Conservation (phyloP, 2,888 invertebrate species). For the Spodoptera littoralis region DNA sequence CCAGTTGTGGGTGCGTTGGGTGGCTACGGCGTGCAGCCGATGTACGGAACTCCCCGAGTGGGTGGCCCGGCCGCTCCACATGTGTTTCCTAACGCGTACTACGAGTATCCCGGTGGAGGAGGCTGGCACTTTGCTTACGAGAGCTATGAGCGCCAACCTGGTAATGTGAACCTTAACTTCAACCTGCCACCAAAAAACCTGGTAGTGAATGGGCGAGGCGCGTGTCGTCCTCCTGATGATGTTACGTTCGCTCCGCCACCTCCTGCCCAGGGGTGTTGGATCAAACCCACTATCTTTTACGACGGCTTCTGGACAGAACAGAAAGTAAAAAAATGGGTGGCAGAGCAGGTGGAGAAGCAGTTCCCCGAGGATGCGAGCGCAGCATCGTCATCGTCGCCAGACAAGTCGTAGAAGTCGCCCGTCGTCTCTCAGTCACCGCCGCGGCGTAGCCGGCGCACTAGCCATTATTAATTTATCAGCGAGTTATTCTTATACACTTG, state of each 20-base stretch:
- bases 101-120: slow-evolving; percentile 79
- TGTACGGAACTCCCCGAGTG: slow-evolving; percentile 69
- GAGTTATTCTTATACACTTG: slow-evolving; percentile 56
- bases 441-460: slow-evolving; percentile 14
- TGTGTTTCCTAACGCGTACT: slow-evolving; percentile 75
- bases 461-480: slow-evolving; percentile 40
- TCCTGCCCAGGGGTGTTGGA: slow-evolving; percentile 81
- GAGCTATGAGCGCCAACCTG: slow-evolving; percentile 73
- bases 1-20: slow-evolving; percentile 73
- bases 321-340: slow-evolving; percentile 87
- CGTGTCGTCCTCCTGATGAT: slow-evolving; percentile 69
- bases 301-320: slow-evolving; percentile 88
- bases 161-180: slow-evolving; percentile 82
- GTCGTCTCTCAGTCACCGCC: background rate
- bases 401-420: slow-evolving; percentile 44
- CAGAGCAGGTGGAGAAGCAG: slow-evolving; percentile 85
- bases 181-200: slow-evolving; percentile 82
- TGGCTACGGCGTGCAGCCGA: slow-evolving; percentile 66
- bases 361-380: slow-evolving; percentile 76
- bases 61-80: slow-evolving; percentile 66
- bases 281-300: slow-evolving; percentile 86
- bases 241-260: slow-evolving; percentile 66
- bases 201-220: slow-evolving; percentile 75
- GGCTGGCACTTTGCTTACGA: slow-evolving; percentile 85
- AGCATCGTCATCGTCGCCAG: slow-evolving; percentile 59